A percentile compares a stretch with the other conserved stretches of the same genome.
phyloP scores from a whole-genome alignment of 2,113 vertebrate species.

The Blennius ocellaris region DNA sequence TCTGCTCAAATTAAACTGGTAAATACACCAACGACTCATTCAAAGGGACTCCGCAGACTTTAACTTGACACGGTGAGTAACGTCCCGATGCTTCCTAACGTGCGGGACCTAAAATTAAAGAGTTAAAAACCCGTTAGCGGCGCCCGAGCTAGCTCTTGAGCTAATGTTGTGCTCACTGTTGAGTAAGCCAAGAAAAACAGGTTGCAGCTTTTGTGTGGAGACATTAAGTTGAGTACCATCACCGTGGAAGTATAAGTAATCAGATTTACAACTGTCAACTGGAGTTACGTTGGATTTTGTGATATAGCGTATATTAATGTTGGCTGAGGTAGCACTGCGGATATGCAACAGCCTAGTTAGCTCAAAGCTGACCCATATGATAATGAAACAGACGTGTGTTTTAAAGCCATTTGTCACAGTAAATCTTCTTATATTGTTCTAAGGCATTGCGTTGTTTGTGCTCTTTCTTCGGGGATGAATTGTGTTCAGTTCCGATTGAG shows the following conservation, averaged over 20 bases:
- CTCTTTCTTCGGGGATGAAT: too few relatives aligned
- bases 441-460: too few relatives aligned
- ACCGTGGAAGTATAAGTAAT: not conserved
- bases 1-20: not conserved
- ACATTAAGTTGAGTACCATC: not conserved
- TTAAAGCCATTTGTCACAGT: too few relatives aligned
- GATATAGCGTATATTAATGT: not conserved
- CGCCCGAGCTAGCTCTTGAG: slow-evolving; percentile 29
- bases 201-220: not conserved
- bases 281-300: not conserved
- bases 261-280: not conserved
- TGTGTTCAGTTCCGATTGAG: not conserved
- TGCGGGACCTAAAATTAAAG: not conserved
- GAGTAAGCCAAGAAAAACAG: not conserved
- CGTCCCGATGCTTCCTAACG: not conserved
- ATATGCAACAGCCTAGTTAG: slow-evolving; percentile 9
- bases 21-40: slow-evolving; percentile 4
- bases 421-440: not conserved
- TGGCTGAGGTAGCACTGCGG: slow-evolving; percentile 47
- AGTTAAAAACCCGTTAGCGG: slow-evolving; percentile 37
- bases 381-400: too few relatives aligned
- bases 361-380: slow-evolving; percentile 39
- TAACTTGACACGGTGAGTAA: slow-evolving; percentile 40
- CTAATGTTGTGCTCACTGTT: slow-evolving; percentile 38
- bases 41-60: not conserved